Evolutionary conservation across 1,140 invertebrate genomes (phyloP).

Genomic region (Eueides isabella): DNA sequence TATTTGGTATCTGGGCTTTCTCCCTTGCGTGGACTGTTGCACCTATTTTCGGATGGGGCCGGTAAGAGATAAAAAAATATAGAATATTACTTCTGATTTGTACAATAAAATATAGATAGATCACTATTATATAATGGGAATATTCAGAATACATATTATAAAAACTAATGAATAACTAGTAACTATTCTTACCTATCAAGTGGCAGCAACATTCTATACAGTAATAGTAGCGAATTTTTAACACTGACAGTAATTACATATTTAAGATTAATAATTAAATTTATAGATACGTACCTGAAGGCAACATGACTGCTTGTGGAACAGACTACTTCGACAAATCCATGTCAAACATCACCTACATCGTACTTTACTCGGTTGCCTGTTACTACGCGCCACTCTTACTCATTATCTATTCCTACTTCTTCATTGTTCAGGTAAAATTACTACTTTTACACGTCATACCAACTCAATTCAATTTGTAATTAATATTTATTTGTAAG

Average conservation of each 20-base stretch:
- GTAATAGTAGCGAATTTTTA: background rate
- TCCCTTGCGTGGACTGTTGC: conserved; percentile 87
- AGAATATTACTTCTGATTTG: background rate
- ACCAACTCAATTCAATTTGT: background rate
- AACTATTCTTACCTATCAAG: no score
- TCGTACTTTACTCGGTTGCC: conserved; percentile 85
- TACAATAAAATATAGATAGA: no score
- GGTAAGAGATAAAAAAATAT: conserved; percentile 63
- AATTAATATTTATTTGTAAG: background rate
- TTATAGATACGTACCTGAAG: conserved; percentile 89
- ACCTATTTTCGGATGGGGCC: conserved; percentile 87
- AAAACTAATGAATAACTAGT: no score
- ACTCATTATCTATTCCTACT: conserved; percentile 88
- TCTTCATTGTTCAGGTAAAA: conserved; percentile 85
- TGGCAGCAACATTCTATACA: no score
- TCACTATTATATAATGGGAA: no score
- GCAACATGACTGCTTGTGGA: conserved; percentile 91
- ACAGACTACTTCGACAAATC: conserved; percentile 89
- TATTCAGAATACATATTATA: no score
- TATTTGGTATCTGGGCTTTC: conserved; percentile 87
- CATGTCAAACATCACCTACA: conserved; percentile 85
- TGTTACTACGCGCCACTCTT: conserved; percentile 85
- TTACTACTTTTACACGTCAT: background rate
- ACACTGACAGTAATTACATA: background rate
- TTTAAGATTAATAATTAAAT: no score